Evolutionary conservation across 64 coral and sea anemone species (phyloP).

Genomic region (Montipora cactus): DNA sequence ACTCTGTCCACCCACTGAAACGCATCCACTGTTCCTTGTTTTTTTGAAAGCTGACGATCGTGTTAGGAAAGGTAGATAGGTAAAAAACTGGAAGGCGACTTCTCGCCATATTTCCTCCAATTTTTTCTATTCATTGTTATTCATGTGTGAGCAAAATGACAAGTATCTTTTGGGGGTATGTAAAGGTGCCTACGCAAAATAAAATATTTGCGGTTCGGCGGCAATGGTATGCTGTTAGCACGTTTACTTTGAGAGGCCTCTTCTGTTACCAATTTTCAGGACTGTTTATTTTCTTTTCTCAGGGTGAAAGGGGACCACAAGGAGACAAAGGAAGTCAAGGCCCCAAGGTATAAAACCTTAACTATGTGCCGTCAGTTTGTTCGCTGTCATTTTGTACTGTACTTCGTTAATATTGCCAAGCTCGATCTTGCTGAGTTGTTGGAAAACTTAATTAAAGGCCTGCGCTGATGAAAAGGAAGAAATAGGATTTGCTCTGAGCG

Average conservation of each 20-base stretch:
- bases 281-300: not conserved
- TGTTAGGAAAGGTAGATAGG: too few relatives aligned
- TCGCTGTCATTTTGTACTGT: not conserved
- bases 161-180: not conserved
- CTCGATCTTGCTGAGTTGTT: not conserved
- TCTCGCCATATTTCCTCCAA: not conserved
- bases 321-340: slow-evolving; percentile 43
- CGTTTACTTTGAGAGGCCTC: not conserved
- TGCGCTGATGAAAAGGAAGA: not conserved
- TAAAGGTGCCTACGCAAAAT: too few relatives aligned
- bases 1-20: not conserved
- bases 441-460: not conserved
- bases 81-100: not conserved
- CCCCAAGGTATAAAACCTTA: not conserved
- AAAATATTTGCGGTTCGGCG: too few relatives aligned
- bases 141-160: not conserved
- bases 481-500: not conserved
- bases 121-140: not conserved
- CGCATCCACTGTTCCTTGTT: too few relatives aligned
- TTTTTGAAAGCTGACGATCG: too few relatives aligned
- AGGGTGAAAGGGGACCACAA: slow-evolving; percentile 22
- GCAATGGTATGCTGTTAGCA: not conserved
- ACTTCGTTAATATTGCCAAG: not conserved
- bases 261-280: not conserved
- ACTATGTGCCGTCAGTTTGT: not conserved